Percentiles rank a stretch among this genome's conserved stretches.
Conservation (phyloP, 2,797 vertebrate species). For the Serranus cabrilla region DNA sequence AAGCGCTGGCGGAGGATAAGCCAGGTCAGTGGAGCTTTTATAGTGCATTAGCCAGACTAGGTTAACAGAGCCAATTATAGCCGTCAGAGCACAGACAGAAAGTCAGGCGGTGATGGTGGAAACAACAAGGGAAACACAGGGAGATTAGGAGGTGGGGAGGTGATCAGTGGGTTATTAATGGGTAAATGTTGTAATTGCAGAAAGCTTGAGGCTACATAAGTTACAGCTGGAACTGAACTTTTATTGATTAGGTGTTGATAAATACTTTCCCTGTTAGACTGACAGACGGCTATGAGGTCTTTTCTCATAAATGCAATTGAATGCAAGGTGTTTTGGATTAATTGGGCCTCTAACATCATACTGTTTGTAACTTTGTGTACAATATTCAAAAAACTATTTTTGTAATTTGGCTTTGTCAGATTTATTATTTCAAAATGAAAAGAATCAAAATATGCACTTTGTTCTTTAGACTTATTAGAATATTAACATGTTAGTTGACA, state of each 20-base stretch:
- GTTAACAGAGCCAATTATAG: conserved; percentile 65
- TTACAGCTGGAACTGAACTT: not conserved
- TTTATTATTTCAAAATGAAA: too few relatives aligned
- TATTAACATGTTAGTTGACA: too few relatives aligned
- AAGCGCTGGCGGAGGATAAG: conserved; percentile 47
- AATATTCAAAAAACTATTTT: not conserved
- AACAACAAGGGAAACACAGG: not conserved
- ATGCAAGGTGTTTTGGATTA: not conserved
- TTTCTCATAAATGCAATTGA: not conserved
- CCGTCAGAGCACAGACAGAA: not conserved
- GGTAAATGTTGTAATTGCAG: conserved; percentile 16
- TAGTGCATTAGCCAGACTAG: conserved; percentile 58
- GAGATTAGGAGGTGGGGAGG: not conserved
- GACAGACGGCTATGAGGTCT: not conserved
- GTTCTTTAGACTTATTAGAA: too few relatives aligned
- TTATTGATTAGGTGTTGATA: conserved; percentile 18
- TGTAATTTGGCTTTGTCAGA: not conserved
- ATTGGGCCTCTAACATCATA: not conserved
- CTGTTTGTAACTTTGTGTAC: not conserved
- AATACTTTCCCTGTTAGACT: not conserved
- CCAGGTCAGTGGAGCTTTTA: conserved; percentile 47
- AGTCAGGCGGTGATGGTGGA: conserved; percentile 10
- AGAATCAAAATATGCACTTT: too few relatives aligned
- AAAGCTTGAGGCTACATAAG: conserved; percentile 33
- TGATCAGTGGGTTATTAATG: conserved; percentile 2